A percentile compares a stretch with the other conserved stretches of the same genome.
phyloP scores from a whole-genome alignment of 2,113 vertebrate species.

The Pachypanchax playfairii region DNA sequence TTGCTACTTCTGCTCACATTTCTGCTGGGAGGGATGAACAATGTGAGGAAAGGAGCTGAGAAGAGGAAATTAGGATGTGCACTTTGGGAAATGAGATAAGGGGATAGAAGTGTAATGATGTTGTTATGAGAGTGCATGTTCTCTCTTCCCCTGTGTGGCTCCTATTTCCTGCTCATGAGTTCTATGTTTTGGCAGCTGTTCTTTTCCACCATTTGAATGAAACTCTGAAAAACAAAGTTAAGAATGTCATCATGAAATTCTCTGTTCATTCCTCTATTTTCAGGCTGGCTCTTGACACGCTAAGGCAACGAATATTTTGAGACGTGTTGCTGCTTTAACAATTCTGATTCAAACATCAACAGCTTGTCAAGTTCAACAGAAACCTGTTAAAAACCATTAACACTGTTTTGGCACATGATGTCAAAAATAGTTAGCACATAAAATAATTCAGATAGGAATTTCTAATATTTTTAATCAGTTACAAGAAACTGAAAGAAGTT shows the following conservation, averaged over 20 bases:
- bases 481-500: too few relatives aligned
- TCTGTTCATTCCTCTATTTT: too few relatives aligned
- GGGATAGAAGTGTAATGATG: background rate
- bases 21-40: background rate
- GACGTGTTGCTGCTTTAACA: background rate
- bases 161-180: background rate
- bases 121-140: slow-evolving; percentile 1
- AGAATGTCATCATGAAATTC: background rate
- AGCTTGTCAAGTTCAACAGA: background rate
- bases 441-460: too few relatives aligned
- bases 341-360: background rate
- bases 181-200: slow-evolving; percentile 2
- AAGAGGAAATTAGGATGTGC: background rate
- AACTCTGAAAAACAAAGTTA: background rate
- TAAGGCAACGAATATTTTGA: too few relatives aligned
- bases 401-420: background rate
- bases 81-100: background rate
- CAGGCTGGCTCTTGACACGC: too few relatives aligned
- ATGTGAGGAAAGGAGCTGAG: background rate
- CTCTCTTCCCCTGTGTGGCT: background rate
- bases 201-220: background rate
- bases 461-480: too few relatives aligned
- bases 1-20: background rate
- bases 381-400: background rate
- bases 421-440: background rate